Percentiles rank a stretch among this genome's conserved stretches.
Conservation (phyloP, 2,113 vertebrate species). For the Cheirogaleus medius region DNA sequence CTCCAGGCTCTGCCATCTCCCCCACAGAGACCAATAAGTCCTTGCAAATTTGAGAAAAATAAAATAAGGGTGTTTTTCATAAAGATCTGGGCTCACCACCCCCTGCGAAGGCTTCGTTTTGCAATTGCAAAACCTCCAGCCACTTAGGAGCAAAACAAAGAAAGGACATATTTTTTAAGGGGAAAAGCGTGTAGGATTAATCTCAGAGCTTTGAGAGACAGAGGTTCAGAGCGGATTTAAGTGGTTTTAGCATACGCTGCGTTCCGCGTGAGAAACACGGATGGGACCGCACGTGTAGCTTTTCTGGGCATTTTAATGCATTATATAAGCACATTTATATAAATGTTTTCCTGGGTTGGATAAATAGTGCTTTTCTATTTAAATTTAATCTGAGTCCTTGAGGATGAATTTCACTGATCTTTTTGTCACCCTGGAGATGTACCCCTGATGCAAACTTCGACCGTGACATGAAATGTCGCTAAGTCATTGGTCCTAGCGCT, state of each 20-base stretch:
- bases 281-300: background rate
- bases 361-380: background rate
- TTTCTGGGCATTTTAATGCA: background rate
- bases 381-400: conserved; percentile 39
- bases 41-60: background rate
- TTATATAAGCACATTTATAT: conserved; percentile 35
- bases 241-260: background rate
- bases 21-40: background rate
- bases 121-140: background rate
- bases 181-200: background rate
- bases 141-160: background rate
- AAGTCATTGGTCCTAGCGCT: fast-evolving
- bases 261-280: background rate
- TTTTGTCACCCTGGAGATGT: conserved; percentile 13
- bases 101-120: fast-evolving
- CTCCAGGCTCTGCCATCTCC: background rate
- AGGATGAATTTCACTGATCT: background rate
- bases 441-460: background rate
- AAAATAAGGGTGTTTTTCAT: background rate
- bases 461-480: background rate
- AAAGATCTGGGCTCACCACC: background rate
- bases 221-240: background rate
- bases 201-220: background rate
- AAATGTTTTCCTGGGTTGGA: conserved; percentile 28
- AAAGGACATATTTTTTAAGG: background rate